Evolutionary conservation across 37 sponge, comb jelly and placozoan species (phyloP).

Genomic region (Crambe crambe): DNA sequence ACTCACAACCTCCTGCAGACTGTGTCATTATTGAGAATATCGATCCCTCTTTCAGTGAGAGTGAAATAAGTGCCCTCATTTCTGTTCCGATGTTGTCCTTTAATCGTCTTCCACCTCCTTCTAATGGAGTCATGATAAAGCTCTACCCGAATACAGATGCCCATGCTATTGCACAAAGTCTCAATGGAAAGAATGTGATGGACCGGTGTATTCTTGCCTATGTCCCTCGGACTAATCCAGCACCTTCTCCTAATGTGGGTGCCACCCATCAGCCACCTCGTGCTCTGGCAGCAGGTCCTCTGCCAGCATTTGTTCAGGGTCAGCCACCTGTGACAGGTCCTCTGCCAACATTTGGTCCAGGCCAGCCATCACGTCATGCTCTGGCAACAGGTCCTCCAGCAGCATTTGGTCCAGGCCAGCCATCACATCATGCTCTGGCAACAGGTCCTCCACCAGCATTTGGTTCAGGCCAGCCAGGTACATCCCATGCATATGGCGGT

Average conservation of each 20-base stretch:
- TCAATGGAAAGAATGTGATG: conserved; percentile 26
- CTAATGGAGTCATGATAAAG: conserved; percentile 1
- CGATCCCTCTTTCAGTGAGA: conserved; percentile 19
- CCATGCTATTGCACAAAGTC: neutral
- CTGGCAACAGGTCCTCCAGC: no score
- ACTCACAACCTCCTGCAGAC: neutral
- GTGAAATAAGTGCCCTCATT: conserved; percentile 7
- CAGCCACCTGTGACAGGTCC: no score
- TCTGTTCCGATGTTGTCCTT: neutral
- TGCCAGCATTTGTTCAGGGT: no score
- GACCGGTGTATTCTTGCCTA: conserved; percentile 12
- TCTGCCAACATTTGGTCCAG: no score
- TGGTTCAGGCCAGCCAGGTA: no score
- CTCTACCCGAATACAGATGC: conserved; percentile 17
- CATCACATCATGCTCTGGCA: no score
- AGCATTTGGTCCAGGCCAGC: no score
- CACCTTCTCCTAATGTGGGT: neutral
- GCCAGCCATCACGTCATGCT: no score
- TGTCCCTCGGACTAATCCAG: neutral
- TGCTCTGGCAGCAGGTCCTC: no score
- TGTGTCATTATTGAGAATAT: conserved; percentile 11
- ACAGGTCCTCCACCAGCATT: no score
- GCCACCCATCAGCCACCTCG: no score
- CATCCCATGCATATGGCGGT: no score
- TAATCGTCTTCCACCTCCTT: neutral